phyloP scores from a whole-genome alignment of 2,888 invertebrate genomes.

The Tyria jacobaeae region DNA sequence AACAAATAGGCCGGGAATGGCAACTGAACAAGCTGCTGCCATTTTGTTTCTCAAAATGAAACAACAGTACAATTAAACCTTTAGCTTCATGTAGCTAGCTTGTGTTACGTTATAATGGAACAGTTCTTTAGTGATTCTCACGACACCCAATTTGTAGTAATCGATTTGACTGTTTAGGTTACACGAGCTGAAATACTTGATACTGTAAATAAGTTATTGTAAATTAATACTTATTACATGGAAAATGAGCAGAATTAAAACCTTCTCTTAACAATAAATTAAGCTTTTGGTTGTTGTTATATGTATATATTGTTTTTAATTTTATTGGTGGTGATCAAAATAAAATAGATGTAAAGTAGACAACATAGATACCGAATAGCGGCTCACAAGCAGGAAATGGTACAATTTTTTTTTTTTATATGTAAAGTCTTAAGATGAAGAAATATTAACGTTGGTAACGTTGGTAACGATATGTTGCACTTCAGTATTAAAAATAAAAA shows the following conservation, averaged over 20 bases:
- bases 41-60: conserved; percentile 14
- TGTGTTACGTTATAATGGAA: conserved; percentile 16
- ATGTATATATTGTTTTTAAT: too few species aligned
- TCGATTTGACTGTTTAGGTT: conserved; percentile 16
- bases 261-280: background rate
- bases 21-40: background rate
- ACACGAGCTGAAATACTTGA: background rate
- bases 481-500: too few species aligned
- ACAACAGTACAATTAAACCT: conserved; percentile 31
- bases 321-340: background rate
- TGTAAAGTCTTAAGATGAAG: too few species aligned
- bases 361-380: too few species aligned
- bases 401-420: too few species aligned
- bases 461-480: too few species aligned
- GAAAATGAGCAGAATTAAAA: background rate
- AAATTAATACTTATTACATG: background rate
- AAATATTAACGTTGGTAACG: too few species aligned
- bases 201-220: background rate
- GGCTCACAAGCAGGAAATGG: background rate
- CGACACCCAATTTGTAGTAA: conserved; percentile 11
- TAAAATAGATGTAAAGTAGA: background rate
- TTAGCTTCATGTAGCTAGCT: conserved; percentile 20
- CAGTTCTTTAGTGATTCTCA: conserved; percentile 18
- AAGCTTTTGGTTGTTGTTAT: too few species aligned
- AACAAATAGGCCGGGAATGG: background rate